Base-by-base conservation (phyloP, 2,888 invertebrate genomes). In the Hirtodrosophila histrioides region DNA sequence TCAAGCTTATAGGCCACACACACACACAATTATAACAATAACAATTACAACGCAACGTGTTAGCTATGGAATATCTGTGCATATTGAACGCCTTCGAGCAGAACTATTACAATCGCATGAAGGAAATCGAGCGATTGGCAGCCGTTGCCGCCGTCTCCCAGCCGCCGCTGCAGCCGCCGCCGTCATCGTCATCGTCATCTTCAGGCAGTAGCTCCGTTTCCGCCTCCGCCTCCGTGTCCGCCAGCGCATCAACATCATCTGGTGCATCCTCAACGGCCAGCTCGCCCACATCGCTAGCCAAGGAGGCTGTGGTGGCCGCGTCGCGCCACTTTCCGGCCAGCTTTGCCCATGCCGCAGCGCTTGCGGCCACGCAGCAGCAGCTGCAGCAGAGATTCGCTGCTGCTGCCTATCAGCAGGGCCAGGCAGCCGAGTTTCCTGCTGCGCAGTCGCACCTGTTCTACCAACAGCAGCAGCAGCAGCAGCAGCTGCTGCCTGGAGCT, bases 71-170 rank as follows among this genome's bases (percentile, higher is more conserved):
- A 73, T 91, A 89, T 80, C 79, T 91, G 48, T 84, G 88, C 76
- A 88, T 90, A 58, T 78, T 89, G 51, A 90, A 90, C 75, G 89
- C 89, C 61, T 90, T 91, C 63, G 91, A 90, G 83, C 89, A 90
- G 65, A 88, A 78, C 46, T 90, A 86, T 67, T 88, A 86, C 64
- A 89, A 82, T 77, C 85, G 84, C 64, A 87, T 89, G 31, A 90
- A 86, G 73, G 88, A 90, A 73, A 86, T 90, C 43, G 88, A 89
- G 55, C 81, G 86, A 11, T 55, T 85, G 54, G 76, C 84, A 10
- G 79, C 78, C n/a, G 81, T 80, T 6, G 75, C 77, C 6, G 77
- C 78, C 7, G 63, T 60, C 56, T 53, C 60, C 6, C 79, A 74
- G 58, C 80, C 55, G 53, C 67, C 67, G 31, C 7, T 56, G 11